Evolutionary conservation across 2,797 vertebrate genomes (phyloP).

Genomic region (Protosalanx chinensis): DNA sequence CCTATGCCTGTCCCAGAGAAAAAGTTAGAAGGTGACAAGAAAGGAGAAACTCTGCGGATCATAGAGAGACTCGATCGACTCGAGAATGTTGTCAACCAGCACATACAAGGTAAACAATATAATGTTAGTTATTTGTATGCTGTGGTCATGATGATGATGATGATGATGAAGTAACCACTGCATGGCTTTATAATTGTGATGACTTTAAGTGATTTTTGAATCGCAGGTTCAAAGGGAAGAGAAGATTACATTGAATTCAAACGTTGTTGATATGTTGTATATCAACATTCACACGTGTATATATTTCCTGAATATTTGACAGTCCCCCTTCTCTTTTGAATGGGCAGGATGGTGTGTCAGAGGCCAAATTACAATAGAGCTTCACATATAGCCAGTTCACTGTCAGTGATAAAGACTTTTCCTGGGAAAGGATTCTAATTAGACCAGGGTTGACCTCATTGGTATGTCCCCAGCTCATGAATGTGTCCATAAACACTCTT

Average conservation of each 20-base stretch:
- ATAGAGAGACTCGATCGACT: conserved; percentile 94
- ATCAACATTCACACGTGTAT: background rate
- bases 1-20: conserved; percentile 87
- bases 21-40: conserved; percentile 91
- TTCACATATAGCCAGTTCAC: background rate
- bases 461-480: background rate
- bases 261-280: background rate
- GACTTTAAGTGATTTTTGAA: too few species aligned
- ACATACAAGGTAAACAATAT: conserved; percentile 88
- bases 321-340: conserved; percentile 16
- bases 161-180: background rate
- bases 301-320: background rate
- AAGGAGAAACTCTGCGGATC: conserved; percentile 92
- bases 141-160: background rate
- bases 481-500: background rate
- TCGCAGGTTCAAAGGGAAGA: background rate
- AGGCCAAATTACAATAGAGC: conserved; percentile 26
- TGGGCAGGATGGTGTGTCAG: conserved; percentile 22
- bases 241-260: background rate
- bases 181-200: background rate
- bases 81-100: conserved; percentile 96
- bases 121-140: background rate
- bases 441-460: conserved; percentile 2
- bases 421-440: background rate
- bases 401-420: conserved; percentile 1